A percentile compares a stretch with the other conserved stretches of the same genome.
Evolutionary conservation across 2,888 invertebrate genomes (phyloP).

Genomic region (Anthoptus insignis): DNA sequence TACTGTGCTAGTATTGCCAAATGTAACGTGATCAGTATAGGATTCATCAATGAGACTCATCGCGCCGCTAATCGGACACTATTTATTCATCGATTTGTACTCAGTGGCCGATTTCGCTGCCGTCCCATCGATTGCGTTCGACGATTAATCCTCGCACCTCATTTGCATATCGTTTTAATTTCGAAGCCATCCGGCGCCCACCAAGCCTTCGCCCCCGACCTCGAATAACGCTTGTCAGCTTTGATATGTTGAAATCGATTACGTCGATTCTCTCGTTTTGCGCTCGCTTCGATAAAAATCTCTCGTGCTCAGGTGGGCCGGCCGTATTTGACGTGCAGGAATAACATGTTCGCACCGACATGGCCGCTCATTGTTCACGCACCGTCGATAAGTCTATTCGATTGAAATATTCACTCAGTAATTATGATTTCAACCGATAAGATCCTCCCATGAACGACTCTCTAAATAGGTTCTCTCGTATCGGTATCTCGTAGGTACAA

Average conservation of each 20-base stretch:
- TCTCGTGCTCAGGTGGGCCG: conserved; percentile 68
- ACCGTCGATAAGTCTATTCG: conserved; percentile 73
- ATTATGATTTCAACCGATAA: conserved; percentile 80
- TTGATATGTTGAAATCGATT: conserved; percentile 81
- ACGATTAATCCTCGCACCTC: conserved; percentile 76
- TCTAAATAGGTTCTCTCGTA: conserved; percentile 6
- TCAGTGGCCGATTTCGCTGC: conserved; percentile 74
- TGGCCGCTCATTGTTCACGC: conserved; percentile 77
- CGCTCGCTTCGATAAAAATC: conserved; percentile 69
- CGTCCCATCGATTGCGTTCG: conserved; percentile 75
- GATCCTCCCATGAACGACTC: conserved; percentile 65
- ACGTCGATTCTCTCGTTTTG: conserved; percentile 72
- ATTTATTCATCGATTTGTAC: conserved; percentile 83
- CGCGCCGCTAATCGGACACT: conserved; percentile 74
- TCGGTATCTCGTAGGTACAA: neutral
- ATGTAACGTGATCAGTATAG: conserved; percentile 62
- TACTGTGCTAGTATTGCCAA: conserved; percentile 54
- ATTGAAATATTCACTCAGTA: conserved; percentile 83
- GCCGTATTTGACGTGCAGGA: conserved; percentile 69
- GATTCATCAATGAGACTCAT: conserved; percentile 66
- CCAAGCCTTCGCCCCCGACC: conserved; percentile 73
- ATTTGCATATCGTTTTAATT: conserved; percentile 85
- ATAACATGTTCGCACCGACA: conserved; percentile 72
- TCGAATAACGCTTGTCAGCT: conserved; percentile 76
- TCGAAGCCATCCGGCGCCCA: conserved; percentile 82